Evolutionary conservation across 2,888 invertebrate genomes (phyloP), one percentile per base, ranked within the genome.

Genomic region (Megalurothrips usitatus): DNA sequence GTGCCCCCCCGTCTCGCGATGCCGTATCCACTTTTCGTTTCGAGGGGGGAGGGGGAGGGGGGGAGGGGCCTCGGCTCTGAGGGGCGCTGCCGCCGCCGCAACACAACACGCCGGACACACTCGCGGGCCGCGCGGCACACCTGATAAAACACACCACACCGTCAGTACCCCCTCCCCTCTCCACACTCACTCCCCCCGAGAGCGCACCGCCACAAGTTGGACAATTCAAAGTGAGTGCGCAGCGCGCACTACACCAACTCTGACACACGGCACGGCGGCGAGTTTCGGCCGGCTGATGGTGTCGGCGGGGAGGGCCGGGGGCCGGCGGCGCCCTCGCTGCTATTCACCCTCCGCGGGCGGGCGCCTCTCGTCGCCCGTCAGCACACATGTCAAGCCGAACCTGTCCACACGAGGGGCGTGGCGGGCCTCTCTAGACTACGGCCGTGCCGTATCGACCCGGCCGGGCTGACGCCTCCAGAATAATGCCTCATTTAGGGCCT

Each of bases 401-500:
- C 58, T 17, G 58, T 58, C 17, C 58, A 58, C 58, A 10, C 12
- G 17, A n/a, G n/a, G 58, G 52, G 52, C 52, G 52, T 52, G 34
- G 34, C 34, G 34, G 34, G 34, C 3, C 2, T 43, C 34, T 43
- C 34, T 43, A 43, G 34, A 43, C 34, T 58, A n/a, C n/a, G n/a
- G n/a, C n/a, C n/a, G n/a, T n/a, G n/a, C n/a, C 58, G 14, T 58
- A 58, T 58, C 58, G 58, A 58, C 58, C 58, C 58, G 58, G 58
- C 58, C 58, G 58, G 2, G 14, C 34, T 43, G n/a, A 17, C 58
- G 58, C 58, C 19, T 17, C 19, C 6, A 6, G 58, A 58, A 58
- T 58, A 58, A 58, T 58, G 58, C 58, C 58, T 58, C 58, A 58
- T 58, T 58, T 17, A n/a, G 14, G n/a, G 58, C 34, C 34, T 43